A percentile compares a stretch with the other conserved stretches of the same genome.
phyloP scores from a whole-genome alignment of 2,888 invertebrate species.

The Eurytoma adleriae region DNA sequence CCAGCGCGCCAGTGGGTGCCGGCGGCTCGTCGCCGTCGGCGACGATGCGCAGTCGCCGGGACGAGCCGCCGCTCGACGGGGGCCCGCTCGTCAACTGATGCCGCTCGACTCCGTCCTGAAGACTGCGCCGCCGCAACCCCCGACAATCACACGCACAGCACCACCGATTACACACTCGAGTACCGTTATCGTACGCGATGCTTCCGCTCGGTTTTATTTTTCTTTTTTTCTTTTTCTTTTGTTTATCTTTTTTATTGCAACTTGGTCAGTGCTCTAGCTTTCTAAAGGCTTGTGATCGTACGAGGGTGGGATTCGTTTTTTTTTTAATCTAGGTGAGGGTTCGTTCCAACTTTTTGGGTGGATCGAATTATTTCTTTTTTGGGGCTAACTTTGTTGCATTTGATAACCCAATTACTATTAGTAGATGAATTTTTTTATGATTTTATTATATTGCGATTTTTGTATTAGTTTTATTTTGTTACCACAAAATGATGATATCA shows the following conservation, averaged over 20 bases:
- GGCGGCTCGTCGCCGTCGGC: conserved; percentile 34
- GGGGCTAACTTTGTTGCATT: too few species aligned
- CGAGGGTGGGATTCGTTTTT: too few species aligned
- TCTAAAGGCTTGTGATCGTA: too few species aligned
- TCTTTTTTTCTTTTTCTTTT: neutral
- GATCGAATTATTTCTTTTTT: too few species aligned
- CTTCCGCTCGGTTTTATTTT: neutral
- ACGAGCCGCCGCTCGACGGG: conserved; percentile 61
- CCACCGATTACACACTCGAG: conserved; percentile 32
- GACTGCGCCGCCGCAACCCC: conserved; percentile 72
- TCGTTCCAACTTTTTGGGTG: too few species aligned
- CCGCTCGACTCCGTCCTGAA: conserved; percentile 80
- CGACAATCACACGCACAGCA: conserved; percentile 47
- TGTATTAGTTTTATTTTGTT: too few species aligned
- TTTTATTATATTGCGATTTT: too few species aligned
- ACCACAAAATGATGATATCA: too few species aligned
- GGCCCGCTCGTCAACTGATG: conserved; percentile 77
- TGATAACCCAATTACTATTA: too few species aligned
- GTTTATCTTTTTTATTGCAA: neutral
- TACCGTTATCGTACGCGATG: neutral
- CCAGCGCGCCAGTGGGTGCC: conserved; percentile 51
- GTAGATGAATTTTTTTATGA: too few species aligned
- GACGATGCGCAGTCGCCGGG: conserved; percentile 58
- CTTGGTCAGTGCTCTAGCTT: too few species aligned
- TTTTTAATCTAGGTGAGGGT: too few species aligned